phyloP scores from a whole-genome alignment of 2,113 vertebrate genomes.

The Acrocephalus arundinaceus region DNA sequence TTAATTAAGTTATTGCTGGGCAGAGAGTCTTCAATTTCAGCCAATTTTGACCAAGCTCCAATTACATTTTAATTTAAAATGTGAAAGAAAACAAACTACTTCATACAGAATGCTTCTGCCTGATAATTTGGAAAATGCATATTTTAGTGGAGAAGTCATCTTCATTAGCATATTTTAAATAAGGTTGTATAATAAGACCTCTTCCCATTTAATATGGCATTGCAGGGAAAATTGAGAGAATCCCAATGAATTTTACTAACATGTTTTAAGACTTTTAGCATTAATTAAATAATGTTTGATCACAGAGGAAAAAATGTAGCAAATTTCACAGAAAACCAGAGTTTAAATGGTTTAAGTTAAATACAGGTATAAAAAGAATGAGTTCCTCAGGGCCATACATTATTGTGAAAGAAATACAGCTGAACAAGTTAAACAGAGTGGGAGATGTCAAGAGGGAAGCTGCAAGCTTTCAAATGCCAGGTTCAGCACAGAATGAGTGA shows the following conservation, averaged over 20 bases:
- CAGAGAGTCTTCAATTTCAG: not conserved
- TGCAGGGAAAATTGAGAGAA: not conserved
- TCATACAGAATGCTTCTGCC: not conserved
- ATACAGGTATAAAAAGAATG: not conserved
- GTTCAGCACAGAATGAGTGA: not conserved
- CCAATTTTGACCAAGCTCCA: slow-evolving; percentile 19
- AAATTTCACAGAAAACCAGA: slow-evolving; percentile 22
- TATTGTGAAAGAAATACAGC: slow-evolving; percentile 48
- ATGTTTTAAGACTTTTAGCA: not conserved
- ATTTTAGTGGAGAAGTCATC: not conserved
- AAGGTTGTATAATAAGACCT: not conserved
- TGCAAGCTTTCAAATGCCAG: slow-evolving; percentile 42
- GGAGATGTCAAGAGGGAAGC: slow-evolving; percentile 41
- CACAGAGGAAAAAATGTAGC: not conserved
- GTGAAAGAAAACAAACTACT: slow-evolving; percentile 28
- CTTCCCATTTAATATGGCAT: not conserved
- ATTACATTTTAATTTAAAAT: slow-evolving; percentile 39
- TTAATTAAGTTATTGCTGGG: slow-evolving; percentile 10
- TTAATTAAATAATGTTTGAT: not conserved
- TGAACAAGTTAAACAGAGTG: slow-evolving; percentile 28
- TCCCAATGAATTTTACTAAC: not conserved
- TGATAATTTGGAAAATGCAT: not conserved
- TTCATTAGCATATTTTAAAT: slow-evolving; percentile 18
- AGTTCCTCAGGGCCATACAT: not conserved
- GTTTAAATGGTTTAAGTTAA: not conserved